These are phyloP conservation scores for Mormyrus proboscirostris DNA, from an alignment of 2,797 vertebrate genomes.

Conservation along the genomic window DNA sequence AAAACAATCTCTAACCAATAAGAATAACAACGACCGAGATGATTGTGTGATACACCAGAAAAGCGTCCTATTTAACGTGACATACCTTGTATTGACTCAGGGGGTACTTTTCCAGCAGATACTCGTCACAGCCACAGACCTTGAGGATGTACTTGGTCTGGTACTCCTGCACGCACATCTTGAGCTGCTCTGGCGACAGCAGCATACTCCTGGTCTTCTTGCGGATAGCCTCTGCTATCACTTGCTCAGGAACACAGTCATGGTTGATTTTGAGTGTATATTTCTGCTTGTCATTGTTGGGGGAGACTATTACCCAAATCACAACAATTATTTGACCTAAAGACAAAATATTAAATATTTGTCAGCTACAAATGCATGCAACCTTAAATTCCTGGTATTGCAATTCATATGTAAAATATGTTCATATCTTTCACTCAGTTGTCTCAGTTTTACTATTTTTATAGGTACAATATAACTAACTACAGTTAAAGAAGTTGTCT, in stretches of 20 bases:
- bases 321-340: conserved; percentile 95
- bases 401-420: neutral
- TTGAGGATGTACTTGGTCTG: conserved; percentile 98
- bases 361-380: neutral
- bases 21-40: neutral
- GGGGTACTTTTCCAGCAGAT: conserved; percentile 67
- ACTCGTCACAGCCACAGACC: conserved; percentile 95
- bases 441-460: neutral
- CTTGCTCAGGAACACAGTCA: conserved; percentile 93
- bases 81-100: conserved; percentile 19
- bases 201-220: conserved; percentile 96
- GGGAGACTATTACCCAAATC: conserved; percentile 96
- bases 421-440: neutral
- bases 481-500: neutral
- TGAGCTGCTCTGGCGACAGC: conserved; percentile 86
- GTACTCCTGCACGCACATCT: conserved; percentile 95
- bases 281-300: conserved; percentile 96
- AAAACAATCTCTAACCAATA: neutral
- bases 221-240: conserved; percentile 94
- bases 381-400: neutral
- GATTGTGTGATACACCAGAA: neutral
- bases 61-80: neutral
- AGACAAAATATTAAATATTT: conserved; percentile 29
- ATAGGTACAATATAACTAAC: neutral
- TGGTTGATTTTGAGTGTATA: conserved; percentile 96